Evolutionary conservation across 2,797 vertebrate species (phyloP).

Genomic region (Sebastes matsubarae): DNA sequence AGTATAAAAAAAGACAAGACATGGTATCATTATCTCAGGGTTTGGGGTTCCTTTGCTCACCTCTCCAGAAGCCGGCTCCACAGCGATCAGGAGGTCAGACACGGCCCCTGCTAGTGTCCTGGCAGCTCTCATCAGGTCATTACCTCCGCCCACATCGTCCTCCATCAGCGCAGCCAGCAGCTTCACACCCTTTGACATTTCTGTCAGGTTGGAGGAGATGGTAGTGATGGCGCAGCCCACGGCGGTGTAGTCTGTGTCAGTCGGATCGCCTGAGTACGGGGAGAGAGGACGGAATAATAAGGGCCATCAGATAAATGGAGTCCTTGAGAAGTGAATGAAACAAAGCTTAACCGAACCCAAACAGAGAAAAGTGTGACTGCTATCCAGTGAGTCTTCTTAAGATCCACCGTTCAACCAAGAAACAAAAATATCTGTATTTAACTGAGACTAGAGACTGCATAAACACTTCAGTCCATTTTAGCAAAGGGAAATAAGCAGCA

Average conservation of each 20-base stretch:
- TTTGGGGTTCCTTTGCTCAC: conserved; percentile 68
- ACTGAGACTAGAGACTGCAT: not conserved
- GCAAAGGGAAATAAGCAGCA: not conserved
- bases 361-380: not conserved
- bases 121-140: conserved; percentile 93
- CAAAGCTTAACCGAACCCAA: not conserved
- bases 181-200: conserved; percentile 99
- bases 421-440: not conserved
- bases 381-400: not conserved
- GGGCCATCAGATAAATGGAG: not conserved
- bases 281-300: not conserved
- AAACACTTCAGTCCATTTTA: not conserved
- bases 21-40: not conserved
- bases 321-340: not conserved
- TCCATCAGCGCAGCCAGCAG: conserved; percentile 96
- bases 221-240: conserved; percentile 99
- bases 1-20: not conserved
- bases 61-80: conserved; percentile 96
- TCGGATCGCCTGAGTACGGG: conserved; percentile 88
- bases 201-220: conserved; percentile 98
- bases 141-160: conserved; percentile 94
- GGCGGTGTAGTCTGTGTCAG: conserved; percentile 96
- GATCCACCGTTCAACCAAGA: not conserved
- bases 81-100: conserved; percentile 94
- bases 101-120: conserved; percentile 93